Conservation (phyloP, 92 coral and sea anemone genomes). For the Phymanthus crucifer region DNA sequence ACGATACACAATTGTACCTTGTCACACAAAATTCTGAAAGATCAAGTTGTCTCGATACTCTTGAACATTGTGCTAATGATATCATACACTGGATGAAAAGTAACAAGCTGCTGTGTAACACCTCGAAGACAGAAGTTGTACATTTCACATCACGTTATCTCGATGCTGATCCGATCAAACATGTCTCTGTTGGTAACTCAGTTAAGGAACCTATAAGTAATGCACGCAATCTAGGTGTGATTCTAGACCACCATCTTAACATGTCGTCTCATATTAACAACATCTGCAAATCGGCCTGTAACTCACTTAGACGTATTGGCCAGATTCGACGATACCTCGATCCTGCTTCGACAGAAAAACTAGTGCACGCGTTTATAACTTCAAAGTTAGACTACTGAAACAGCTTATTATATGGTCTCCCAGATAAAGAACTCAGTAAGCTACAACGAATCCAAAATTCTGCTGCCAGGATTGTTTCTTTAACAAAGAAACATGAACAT, state of each 20-base stretch:
- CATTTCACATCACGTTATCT: constrained; percentile 19
- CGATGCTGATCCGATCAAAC: background rate
- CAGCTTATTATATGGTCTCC: constrained; percentile 34
- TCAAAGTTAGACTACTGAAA: constrained; percentile 23
- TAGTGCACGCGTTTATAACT: constrained; percentile 15
- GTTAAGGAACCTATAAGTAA: background rate
- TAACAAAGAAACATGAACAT: constrained; percentile 25
- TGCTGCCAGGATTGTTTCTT: constrained; percentile 9
- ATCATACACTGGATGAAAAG: constrained; percentile 5
- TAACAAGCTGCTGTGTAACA: constrained; percentile 22
- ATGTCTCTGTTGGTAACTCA: background rate
- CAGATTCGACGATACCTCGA: constrained; percentile 24
- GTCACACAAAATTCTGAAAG: background rate
- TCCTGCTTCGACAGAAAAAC: constrained; percentile 12
- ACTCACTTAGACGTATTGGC: constrained; percentile 24
- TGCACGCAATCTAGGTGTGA: constrained; percentile 22
- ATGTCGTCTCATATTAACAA: constrained; percentile 37
- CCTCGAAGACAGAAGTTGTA: constrained; percentile 32
- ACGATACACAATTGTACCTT: constrained; percentile 35
- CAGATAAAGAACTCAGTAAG: constrained; percentile 16
- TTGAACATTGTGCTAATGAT: background rate
- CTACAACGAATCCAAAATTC: background rate
- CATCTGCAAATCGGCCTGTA: constrained; percentile 38
- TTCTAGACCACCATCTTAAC: constrained; percentile 15
- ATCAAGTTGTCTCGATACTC: background rate